Evolutionary conservation across 2,113 vertebrate genomes (phyloP).

Genomic region (Callopanchax toddi): DNA sequence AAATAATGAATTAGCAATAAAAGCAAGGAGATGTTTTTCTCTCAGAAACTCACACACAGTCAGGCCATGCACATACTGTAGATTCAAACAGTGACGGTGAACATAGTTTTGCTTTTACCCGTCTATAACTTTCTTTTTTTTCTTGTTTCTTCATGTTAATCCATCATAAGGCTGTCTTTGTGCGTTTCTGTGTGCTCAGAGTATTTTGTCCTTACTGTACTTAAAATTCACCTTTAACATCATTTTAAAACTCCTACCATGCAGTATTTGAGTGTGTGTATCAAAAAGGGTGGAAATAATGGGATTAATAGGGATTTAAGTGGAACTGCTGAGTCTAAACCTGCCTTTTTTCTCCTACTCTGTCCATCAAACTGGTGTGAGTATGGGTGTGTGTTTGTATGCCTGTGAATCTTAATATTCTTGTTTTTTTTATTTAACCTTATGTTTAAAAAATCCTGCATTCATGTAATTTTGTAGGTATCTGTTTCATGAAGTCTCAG

Average conservation of each 20-base stretch:
- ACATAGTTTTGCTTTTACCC: constrained; percentile 2
- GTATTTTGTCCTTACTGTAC: constrained; percentile 16
- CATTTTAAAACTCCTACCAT: constrained; percentile 4
- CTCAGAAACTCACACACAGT: constrained; percentile 24
- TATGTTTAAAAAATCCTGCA: constrained; percentile 20
- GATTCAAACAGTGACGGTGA: constrained; percentile 9
- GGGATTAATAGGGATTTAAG: constrained; percentile 54
- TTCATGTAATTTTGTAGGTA: constrained; percentile 13
- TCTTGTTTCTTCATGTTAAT: background rate
- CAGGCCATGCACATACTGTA: background rate
- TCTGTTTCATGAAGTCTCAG: constrained; percentile 22
- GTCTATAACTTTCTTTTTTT: background rate
- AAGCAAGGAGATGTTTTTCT: constrained; percentile 44
- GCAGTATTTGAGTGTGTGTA: constrained; percentile 8
- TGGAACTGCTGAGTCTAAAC: constrained; percentile 50
- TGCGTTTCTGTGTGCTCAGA: constrained; percentile 15
- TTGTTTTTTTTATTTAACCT: constrained; percentile 27
- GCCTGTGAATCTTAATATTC: constrained; percentile 11
- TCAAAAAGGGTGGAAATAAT: constrained; percentile 30
- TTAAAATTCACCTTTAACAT: constrained; percentile 35
- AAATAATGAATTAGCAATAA: constrained; percentile 67
- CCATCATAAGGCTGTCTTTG: background rate
- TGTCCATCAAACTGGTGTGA: background rate
- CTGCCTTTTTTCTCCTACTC: constrained; percentile 1
- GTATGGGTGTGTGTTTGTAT: background rate